phyloP scores from a whole-genome alignment of 2,113 vertebrate species.

The Bufo gargarizans region DNA sequence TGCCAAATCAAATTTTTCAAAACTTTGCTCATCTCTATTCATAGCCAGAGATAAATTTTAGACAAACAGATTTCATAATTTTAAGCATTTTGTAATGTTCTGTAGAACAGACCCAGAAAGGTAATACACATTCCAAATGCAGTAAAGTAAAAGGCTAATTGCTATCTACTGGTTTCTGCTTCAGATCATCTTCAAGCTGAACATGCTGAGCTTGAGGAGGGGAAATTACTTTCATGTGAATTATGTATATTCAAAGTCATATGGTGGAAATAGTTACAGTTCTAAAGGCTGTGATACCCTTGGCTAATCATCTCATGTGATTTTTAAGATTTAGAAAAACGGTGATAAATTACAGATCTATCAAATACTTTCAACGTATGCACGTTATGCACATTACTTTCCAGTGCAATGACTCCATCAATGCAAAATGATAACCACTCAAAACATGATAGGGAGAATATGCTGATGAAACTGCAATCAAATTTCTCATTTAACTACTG shows the following conservation, averaged over 20 bases:
- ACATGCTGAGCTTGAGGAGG: not conserved
- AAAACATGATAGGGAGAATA: not conserved
- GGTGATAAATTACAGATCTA: conserved; percentile 16
- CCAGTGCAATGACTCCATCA: conserved; percentile 1
- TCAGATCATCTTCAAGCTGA: not conserved
- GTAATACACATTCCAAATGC: too few species aligned
- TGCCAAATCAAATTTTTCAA: too few species aligned
- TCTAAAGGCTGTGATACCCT: not conserved
- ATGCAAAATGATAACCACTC: not conserved
- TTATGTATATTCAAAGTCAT: not conserved
- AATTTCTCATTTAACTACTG: not conserved
- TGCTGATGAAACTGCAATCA: not conserved
- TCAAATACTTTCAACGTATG: conserved; percentile 3
- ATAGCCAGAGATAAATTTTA: too few species aligned
- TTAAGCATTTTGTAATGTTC: too few species aligned
- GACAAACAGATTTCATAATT: too few species aligned
- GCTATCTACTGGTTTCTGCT: not conserved
- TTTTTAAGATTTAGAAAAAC: not conserved
- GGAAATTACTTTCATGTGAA: not conserved
- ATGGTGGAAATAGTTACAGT: not conserved
- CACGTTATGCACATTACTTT: conserved; percentile 20
- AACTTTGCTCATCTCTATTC: too few species aligned
- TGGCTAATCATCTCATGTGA: not conserved
- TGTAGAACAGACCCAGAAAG: too few species aligned
- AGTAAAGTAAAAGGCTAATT: not conserved